Percentiles rank a stretch among this genome's conserved stretches.
These are phyloP conservation scores for Drosophila flavopinicola DNA, from an alignment of 2,888 invertebrate species.

Conservation along the genomic window DNA sequence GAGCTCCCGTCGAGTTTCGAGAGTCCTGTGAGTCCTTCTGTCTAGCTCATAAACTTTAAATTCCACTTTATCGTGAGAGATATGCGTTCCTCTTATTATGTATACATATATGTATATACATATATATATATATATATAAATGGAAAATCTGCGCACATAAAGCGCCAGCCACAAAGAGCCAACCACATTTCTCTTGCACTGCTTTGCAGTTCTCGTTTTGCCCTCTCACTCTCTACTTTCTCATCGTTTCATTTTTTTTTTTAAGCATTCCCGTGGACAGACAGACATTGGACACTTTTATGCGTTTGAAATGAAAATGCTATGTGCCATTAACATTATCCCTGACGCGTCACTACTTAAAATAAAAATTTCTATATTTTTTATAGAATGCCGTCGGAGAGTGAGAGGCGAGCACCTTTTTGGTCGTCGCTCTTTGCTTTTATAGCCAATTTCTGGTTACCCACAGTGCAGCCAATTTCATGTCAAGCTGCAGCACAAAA, in stretches of 20 bases:
- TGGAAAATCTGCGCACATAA: constrained; percentile 67
- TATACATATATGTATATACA: constrained; percentile 32
- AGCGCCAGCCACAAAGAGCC: constrained; percentile 62
- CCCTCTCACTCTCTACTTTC: neutral
- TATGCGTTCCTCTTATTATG: constrained; percentile 57
- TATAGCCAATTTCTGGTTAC: constrained; percentile 79
- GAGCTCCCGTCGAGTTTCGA: constrained; percentile 19
- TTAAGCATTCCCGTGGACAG: constrained; percentile 52
- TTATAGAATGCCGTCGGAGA: constrained; percentile 46
- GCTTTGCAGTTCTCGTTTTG: constrained; percentile 14
- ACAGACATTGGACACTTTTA: constrained; percentile 69
- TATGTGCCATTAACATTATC: constrained; percentile 81
- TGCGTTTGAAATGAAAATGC: constrained; percentile 79
- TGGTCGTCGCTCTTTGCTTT: constrained; percentile 67
- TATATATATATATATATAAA: constrained; percentile 31
- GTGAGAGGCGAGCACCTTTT: constrained; percentile 61
- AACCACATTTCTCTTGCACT: constrained; percentile 45
- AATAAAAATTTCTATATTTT: constrained; percentile 78
- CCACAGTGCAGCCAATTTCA: constrained; percentile 79
- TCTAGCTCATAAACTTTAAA: constrained; percentile 74
- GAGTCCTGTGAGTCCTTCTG: constrained; percentile 34
- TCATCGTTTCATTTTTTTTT: constrained; percentile 12
- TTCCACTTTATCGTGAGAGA: constrained; percentile 71
- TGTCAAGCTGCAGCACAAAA: constrained; percentile 76
- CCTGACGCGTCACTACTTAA: constrained; percentile 79